A percentile compares a stretch with the other conserved stretches of the same genome.
Conservation (phyloP, 2,113 vertebrate species). For the Notothenia rossii region DNA sequence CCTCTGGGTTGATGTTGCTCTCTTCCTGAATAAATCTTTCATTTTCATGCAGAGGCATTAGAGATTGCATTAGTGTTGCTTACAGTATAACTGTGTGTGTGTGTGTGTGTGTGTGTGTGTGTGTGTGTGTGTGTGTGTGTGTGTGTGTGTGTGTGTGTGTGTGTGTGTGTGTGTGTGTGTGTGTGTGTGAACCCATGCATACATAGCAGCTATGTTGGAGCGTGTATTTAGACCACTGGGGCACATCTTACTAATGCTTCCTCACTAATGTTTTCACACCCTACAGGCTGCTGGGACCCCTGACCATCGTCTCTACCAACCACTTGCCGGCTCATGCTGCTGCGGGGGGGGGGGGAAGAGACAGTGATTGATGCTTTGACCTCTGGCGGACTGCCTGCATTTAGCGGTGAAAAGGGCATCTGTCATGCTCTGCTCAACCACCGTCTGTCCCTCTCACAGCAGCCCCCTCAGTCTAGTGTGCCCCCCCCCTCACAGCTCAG, state of each 20-base stretch:
- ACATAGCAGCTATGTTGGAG: background rate
- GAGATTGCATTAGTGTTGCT: conserved; percentile 23
- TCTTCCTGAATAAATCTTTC: conserved; percentile 53
- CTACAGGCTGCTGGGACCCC: conserved; percentile 6
- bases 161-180: background rate
- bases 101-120: background rate
- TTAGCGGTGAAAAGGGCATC: conserved; percentile 63
- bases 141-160: conserved; percentile 2
- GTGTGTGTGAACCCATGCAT: background rate
- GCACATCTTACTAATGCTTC: conserved; percentile 12
- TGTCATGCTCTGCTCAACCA: conserved; percentile 51
- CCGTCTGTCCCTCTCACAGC: conserved; percentile 65
- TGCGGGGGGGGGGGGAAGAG: conserved; percentile 36
- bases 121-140: background rate
- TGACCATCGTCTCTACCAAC: conserved; percentile 12
- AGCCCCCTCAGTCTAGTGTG: conserved; percentile 15
- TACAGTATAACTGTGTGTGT: too few relatives aligned
- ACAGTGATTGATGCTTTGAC: conserved; percentile 48
- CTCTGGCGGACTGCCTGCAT: conserved; percentile 38
- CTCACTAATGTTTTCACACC: conserved; percentile 4
- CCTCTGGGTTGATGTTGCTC: conserved; percentile 33
- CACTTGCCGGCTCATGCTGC: conserved; percentile 5
- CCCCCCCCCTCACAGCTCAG: background rate
- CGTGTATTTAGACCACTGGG: conserved; percentile 22
- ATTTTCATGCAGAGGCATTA: conserved; percentile 40